phyloP scores from a whole-genome alignment of 2,113 vertebrate species.

The Channa argus region DNA sequence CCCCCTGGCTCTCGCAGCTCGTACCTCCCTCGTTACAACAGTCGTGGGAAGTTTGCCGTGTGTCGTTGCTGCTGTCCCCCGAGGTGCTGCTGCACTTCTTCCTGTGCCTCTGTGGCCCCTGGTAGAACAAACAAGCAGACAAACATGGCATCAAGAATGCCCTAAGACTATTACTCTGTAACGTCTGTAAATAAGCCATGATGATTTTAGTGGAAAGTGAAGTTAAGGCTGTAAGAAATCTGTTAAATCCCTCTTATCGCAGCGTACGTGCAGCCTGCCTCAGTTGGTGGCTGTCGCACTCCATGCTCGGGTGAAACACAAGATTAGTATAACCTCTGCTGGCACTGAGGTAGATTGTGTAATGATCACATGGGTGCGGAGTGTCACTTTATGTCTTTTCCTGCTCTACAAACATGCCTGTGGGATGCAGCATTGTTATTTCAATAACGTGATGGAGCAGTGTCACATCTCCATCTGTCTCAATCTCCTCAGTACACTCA shows the following conservation, averaged over 20 bases:
- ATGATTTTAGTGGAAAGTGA: slow-evolving; percentile 20
- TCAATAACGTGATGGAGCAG: slow-evolving; percentile 31
- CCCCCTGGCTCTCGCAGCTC: slow-evolving; percentile 85
- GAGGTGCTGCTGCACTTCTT: slow-evolving; percentile 88
- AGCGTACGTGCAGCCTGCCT: slow-evolving; percentile 23
- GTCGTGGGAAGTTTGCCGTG: slow-evolving; percentile 87
- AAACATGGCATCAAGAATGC: slow-evolving; percentile 27
- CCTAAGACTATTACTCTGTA: slow-evolving; percentile 4
- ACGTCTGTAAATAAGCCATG: slow-evolving; percentile 10
- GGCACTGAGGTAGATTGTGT: slow-evolving; percentile 37
- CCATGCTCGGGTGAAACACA: slow-evolving; percentile 26
- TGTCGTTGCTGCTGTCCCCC: slow-evolving; percentile 83
- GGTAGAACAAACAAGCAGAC: slow-evolving; percentile 42
- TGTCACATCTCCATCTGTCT: slow-evolving; percentile 35
- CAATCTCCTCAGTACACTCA: slow-evolving; percentile 14
- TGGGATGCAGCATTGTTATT: slow-evolving; percentile 43
- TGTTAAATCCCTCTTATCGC: slow-evolving; percentile 43
- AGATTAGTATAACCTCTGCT: slow-evolving; percentile 45
- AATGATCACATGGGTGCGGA: slow-evolving; percentile 38
- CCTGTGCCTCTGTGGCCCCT: slow-evolving; percentile 92
- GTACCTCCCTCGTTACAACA: slow-evolving; percentile 86
- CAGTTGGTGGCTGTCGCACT: slow-evolving; percentile 23
- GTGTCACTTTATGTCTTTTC: slow-evolving; percentile 55
- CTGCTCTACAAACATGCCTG: slow-evolving; percentile 41
- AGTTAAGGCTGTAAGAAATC: slow-evolving; percentile 30